phyloP scores from a whole-genome alignment of 2,113 vertebrate genomes.

The Rhineura floridana region DNA sequence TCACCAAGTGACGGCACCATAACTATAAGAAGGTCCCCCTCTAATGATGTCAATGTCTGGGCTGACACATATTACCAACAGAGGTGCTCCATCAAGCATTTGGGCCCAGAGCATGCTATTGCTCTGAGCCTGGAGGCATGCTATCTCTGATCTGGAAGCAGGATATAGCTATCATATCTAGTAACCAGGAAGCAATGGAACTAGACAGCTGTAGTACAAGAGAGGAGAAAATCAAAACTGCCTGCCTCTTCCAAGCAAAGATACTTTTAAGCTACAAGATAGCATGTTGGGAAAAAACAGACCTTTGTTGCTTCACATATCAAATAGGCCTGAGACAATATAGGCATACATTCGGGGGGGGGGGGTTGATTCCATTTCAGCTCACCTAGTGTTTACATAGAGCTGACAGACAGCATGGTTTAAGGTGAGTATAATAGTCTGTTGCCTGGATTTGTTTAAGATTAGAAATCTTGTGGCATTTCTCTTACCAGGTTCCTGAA shows the following conservation, averaged over 20 bases:
- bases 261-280: background rate
- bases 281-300: background rate
- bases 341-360: background rate
- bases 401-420: background rate
- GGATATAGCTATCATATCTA: too few relatives aligned
- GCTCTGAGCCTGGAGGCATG: too few relatives aligned
- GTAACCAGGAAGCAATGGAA: background rate
- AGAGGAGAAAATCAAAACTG: background rate
- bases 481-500: slow-evolving; percentile 7
- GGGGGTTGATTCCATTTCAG: background rate
- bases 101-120: too few relatives aligned
- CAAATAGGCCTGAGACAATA: background rate
- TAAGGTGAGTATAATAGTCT: background rate
- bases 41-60: too few relatives aligned
- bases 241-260: background rate
- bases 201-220: background rate
- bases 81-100: too few relatives aligned
- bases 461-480: slow-evolving; percentile 6
- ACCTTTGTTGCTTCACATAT: background rate
- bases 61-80: too few relatives aligned
- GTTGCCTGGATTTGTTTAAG: slow-evolving; percentile 12
- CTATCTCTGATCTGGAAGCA: too few relatives aligned
- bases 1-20: too few relatives aligned
- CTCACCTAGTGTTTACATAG: background rate
- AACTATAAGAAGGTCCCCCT: too few relatives aligned